phyloP scores from a whole-genome alignment of 2,797 vertebrate species.

The Pelochelys cantorii region DNA sequence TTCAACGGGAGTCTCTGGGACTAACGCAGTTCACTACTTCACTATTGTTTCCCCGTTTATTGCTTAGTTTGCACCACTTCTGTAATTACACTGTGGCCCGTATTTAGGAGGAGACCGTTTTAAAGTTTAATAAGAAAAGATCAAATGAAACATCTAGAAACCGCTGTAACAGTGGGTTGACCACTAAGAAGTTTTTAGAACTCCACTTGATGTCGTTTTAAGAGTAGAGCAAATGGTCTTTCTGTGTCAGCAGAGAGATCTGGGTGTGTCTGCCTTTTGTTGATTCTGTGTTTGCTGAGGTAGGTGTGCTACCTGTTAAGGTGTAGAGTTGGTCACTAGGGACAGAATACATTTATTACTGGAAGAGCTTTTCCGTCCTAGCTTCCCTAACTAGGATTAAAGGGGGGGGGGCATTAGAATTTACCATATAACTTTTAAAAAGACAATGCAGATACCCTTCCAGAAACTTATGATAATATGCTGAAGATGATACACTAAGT shows the following conservation, averaged over 20 bases:
- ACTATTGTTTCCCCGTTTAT: not conserved
- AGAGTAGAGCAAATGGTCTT: not conserved
- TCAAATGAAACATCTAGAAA: not conserved
- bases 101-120: not conserved
- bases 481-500: not conserved
- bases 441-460: not conserved
- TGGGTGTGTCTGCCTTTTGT: not conserved
- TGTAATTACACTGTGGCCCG: not conserved
- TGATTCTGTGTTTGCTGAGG: not conserved
- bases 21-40: not conserved
- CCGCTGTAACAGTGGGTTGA: not conserved
- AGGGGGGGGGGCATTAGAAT: not conserved
- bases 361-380: not conserved
- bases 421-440: not conserved
- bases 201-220: not conserved
- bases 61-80: not conserved
- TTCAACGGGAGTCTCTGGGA: not conserved
- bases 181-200: not conserved
- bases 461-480: not conserved
- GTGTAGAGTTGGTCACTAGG: not conserved
- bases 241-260: not conserved
- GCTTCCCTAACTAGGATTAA: not conserved
- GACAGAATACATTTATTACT: not conserved
- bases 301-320: not conserved
- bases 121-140: not conserved